Base-by-base conservation (phyloP, 1,140 invertebrate genomes). In the Heliothis virescens region DNA sequence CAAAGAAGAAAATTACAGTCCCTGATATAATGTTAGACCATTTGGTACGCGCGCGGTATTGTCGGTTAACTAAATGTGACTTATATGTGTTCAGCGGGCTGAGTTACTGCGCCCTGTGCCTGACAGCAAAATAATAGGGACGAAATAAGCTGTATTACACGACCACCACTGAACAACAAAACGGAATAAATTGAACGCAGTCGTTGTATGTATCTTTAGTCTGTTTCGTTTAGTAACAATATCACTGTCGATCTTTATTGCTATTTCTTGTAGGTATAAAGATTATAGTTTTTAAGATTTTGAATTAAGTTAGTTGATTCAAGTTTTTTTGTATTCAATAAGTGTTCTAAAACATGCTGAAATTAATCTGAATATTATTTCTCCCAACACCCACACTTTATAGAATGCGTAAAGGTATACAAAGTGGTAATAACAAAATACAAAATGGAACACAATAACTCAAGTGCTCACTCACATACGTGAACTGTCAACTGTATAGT, bases 21-120 rank as follows among this genome's bases (percentile, higher is more conserved):
- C 41, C 3, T 48, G 7, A 65, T 48, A 65, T 65, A 65, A 65
- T 65, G 62, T 65, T 16, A 34, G 47, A 47, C 62, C 41, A 65
- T 65, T 65, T 48, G 62, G 62, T 65, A n/a, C n/a, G n/a, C n/a
- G 18, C 62, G 47, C 21, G 21, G 65, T 53, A 21, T 18, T 50
- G 65, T 69, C 65, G 65, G 48, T 29, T 50, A 53, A 26, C 15
- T 48, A 65, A 50, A 53, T 69, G 65, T 69, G 65, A 69, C 65
- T 69, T 69, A 69, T 69, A 69, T 69, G 65, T 69, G 65, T 69
- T 69, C 65, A 69, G 48, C n/a, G 48, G 65, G 48, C 48, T 69
- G 65, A 69, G 21, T 69, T 69, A 69, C 65, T 69, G 65, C 59
- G 59, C 65, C 62, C 65, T 69, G 65, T 11, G 11, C 47, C 65